Percentiles rank a stretch among this genome's conserved stretches.
Conservation (phyloP, 2,888 invertebrate genomes). For the Cataglyphis cursor region DNA sequence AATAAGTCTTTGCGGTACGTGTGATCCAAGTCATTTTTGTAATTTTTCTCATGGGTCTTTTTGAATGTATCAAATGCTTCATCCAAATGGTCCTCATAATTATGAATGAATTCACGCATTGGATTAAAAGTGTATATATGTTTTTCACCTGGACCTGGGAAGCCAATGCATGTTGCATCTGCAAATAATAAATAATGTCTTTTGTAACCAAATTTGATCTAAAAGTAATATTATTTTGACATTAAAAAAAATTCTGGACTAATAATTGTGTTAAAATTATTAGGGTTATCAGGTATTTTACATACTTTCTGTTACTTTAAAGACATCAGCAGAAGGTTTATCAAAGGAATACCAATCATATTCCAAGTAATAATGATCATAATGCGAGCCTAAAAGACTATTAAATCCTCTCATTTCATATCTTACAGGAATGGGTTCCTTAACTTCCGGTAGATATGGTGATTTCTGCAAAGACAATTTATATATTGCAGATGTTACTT, state of each 20-base stretch:
- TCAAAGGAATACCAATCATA: conserved; percentile 90
- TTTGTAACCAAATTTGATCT: conserved; percentile 61
- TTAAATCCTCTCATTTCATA: conserved; percentile 99
- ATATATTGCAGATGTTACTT: not conserved
- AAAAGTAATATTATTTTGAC: conserved; percentile 9
- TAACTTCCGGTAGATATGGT: conserved; percentile 69
- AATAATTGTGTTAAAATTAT: not conserved
- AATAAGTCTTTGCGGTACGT: conserved; percentile 92
- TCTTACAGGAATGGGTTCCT: conserved; percentile 86
- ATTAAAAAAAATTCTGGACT: not conserved
- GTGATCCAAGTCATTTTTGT: conserved; percentile 90
- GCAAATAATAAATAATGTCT: conserved; percentile 20
- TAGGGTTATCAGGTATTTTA: conserved; percentile 59
- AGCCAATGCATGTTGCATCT: conserved; percentile 91
- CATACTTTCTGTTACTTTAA: conserved; percentile 90
- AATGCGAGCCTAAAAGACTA: conserved; percentile 97
- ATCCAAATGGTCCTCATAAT: conserved; percentile 91
- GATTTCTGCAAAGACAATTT: conserved; percentile 80
- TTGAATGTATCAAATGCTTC: conserved; percentile 93
- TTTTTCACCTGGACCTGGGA: conserved; percentile 94
- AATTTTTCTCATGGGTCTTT: conserved; percentile 91
- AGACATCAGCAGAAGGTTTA: conserved; percentile 91
- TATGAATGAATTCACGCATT: conserved; percentile 95
- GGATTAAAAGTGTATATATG: conserved; percentile 96
- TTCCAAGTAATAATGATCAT: conserved; percentile 96